These are phyloP conservation scores for Hippocampus mohnikei DNA, from an alignment of 2,113 vertebrate genomes.

Conservation along the genomic window DNA sequence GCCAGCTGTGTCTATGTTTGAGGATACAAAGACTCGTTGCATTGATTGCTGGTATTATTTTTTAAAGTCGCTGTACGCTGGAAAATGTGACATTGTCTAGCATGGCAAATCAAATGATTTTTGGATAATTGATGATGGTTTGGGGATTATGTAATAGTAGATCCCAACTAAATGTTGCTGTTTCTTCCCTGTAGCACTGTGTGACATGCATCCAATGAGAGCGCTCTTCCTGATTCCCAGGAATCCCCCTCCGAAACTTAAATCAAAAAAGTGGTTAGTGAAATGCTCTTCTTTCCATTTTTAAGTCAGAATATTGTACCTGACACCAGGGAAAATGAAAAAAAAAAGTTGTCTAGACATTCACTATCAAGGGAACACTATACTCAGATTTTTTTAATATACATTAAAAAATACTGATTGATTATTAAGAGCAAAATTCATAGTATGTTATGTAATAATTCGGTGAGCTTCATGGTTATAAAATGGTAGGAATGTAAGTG, in stretches of 20 bases:
- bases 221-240: conserved; percentile 89
- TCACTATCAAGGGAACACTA: background rate
- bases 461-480: background rate
- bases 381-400: background rate
- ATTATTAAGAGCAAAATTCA: background rate
- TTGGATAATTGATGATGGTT: background rate
- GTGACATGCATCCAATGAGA: conserved; percentile 93
- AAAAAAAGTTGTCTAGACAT: background rate
- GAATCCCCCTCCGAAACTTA: conserved; percentile 87
- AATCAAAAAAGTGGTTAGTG: conserved; percentile 90
- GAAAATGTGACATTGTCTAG: conserved; percentile 19
- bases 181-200: conserved; percentile 74
- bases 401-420: background rate
- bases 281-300: background rate
- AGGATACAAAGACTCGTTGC: conserved; percentile 27
- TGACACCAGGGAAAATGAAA: background rate
- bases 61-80: conserved; percentile 25
- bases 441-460: background rate
- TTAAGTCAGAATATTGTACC: background rate
- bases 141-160: conserved; percentile 9
- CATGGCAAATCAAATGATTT: background rate
- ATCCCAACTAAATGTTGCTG: background rate
- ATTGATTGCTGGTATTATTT: conserved; percentile 41
- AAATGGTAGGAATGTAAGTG: background rate
- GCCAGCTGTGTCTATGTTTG: conserved; percentile 56